Evolutionary conservation across 1,140 invertebrate species (phyloP).

Genomic region (Lepidurus apus): DNA sequence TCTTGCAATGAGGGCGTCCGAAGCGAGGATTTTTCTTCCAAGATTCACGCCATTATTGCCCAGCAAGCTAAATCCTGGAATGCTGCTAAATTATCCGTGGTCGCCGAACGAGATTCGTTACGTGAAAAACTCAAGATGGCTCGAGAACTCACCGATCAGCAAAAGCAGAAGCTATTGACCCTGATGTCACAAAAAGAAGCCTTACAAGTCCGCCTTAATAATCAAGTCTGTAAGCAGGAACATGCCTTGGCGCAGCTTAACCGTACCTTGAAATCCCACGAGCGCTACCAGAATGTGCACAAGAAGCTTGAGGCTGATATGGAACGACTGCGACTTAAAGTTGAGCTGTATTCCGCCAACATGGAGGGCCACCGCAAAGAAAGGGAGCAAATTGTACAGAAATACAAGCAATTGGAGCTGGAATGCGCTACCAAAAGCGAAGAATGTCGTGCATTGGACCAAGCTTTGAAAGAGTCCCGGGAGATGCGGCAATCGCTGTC

Average conservation of each 20-base stretch:
- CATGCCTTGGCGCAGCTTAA: neutral
- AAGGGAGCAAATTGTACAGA: neutral
- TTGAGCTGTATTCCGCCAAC: neutral
- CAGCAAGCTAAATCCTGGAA: neutral
- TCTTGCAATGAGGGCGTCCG: neutral
- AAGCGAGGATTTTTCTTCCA: neutral
- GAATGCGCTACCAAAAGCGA: neutral
- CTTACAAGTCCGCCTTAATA: neutral
- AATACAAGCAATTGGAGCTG: neutral
- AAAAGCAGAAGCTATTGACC: neutral
- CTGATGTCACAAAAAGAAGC: neutral
- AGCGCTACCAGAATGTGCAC: neutral
- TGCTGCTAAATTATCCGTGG: neutral
- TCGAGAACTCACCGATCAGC: neutral
- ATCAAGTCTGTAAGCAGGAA: neutral
- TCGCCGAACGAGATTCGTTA: neutral
- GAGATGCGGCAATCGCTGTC: neutral
- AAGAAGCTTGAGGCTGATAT: neutral
- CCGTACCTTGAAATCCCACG: neutral
- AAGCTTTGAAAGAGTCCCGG: neutral
- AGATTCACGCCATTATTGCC: neutral
- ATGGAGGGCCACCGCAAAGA: neutral
- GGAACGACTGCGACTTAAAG: neutral
- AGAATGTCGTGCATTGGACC: neutral
- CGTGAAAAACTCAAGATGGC: neutral